phyloP scores from a whole-genome alignment of 1,140 invertebrate species.

The Homalodisca vitripennis region DNA sequence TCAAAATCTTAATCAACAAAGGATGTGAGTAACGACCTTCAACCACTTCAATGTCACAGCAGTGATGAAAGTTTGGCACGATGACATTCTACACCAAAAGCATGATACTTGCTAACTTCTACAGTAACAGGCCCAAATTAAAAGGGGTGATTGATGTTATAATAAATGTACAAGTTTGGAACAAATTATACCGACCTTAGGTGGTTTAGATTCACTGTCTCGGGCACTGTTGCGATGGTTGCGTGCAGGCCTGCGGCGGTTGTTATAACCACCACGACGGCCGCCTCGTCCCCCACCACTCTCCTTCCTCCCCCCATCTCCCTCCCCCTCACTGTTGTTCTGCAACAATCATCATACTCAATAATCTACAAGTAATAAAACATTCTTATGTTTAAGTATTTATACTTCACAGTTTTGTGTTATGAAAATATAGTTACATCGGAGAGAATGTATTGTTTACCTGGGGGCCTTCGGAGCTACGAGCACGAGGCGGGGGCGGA shows the following conservation, averaged over 20 bases:
- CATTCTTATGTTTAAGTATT: background rate
- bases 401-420: background rate
- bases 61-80: too few species aligned
- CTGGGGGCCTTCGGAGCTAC: conserved; percentile 59
- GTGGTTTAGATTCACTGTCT: conserved; percentile 34
- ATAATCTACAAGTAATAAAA: background rate
- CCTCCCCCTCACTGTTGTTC: conserved; percentile 32
- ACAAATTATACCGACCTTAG: too few species aligned
- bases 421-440: background rate
- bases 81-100: too few species aligned
- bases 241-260: conserved; percentile 14
- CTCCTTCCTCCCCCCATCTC: conserved; percentile 21
- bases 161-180: too few species aligned
- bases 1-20: too few species aligned
- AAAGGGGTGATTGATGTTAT: too few species aligned
- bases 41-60: too few species aligned
- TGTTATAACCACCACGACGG: conserved; percentile 22
- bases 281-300: conserved; percentile 10
- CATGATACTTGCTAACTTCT: too few species aligned
- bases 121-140: too few species aligned
- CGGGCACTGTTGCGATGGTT: conserved; percentile 36
- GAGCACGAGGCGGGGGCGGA: conserved; percentile 51
- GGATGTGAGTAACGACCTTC: too few species aligned
- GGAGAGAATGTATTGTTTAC: conserved; percentile 38
- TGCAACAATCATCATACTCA: conserved; percentile 10